Evolutionary conservation across 1,140 invertebrate genomes (phyloP).

Genomic region (Pemphigus obesinymphae): DNA sequence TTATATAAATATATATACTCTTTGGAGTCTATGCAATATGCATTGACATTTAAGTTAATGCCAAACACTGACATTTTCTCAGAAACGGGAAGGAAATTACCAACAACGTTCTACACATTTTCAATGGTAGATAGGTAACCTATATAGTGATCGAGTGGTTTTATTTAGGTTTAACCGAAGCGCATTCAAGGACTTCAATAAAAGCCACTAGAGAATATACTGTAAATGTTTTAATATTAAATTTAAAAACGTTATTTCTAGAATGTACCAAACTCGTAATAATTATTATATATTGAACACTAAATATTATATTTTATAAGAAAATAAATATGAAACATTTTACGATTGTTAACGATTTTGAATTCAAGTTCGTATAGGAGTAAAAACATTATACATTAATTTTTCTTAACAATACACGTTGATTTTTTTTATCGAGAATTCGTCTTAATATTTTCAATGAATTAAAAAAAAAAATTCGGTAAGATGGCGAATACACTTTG

Average conservation of each 20-base stretch:
- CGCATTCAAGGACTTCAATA: background rate
- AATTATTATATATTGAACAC: too few species aligned
- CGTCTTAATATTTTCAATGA: too few species aligned
- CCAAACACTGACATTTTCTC: slow-evolving; percentile 21
- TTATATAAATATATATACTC: background rate
- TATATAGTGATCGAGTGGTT: background rate
- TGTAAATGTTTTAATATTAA: background rate
- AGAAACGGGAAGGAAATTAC: background rate
- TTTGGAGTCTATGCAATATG: background rate
- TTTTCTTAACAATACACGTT: too few species aligned
- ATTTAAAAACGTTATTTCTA: background rate
- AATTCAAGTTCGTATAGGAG: too few species aligned
- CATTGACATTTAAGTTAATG: slow-evolving; percentile 26
- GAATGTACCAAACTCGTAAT: background rate
- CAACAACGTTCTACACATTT: background rate
- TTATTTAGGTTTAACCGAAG: background rate
- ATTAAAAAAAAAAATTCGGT: too few species aligned
- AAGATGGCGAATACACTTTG: too few species aligned
- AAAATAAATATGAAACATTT: too few species aligned
- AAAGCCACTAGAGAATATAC: background rate
- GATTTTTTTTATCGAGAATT: too few species aligned
- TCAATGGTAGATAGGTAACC: too few species aligned
- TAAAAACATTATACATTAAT: too few species aligned
- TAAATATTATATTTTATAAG: too few species aligned
- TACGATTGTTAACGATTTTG: too few species aligned